Base-by-base conservation (phyloP, 2,113 vertebrate genomes). In the Xyrauchen texanus region DNA sequence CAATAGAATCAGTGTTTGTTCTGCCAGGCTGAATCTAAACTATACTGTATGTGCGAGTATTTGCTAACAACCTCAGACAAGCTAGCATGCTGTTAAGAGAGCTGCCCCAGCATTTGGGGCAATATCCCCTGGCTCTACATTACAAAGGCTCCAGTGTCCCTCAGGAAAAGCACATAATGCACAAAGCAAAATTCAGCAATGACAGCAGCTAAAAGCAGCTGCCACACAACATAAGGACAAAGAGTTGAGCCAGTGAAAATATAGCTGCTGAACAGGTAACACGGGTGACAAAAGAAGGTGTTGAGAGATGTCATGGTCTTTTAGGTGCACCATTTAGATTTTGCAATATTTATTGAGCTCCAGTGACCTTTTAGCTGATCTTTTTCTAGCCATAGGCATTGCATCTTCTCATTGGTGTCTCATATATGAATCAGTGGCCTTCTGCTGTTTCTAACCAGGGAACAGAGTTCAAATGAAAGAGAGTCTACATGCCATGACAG, bases 341-440 rank as follows among this genome's bases (percentile, higher is more conserved):
- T 65, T 60, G 51, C n/a, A 16, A 68, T 82, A 82, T 69, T 70
- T 85, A 79, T 77, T 71, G 68, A 74, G 62, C n/a, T 44, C 53
- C 44, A 8, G 4, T 80, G 78, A 15, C 64, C 69, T 73, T 67
- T 73, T 42, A 60, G 70, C 55, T 0, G 71, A 57, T 57, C 52
- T 73, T 73, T 67, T 66, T 62, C 58, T 44, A 72, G 77, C 60
- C 45, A 12, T 64, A 9, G 69, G 44, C 76, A n/a, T 71, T 7
- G 10, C 55, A 65, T 45, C 16, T 42, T 60, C 68, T 58, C 61
- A 49, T 12, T 49, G 7, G 66, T 51, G 70, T 72, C 51, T 77
- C 68, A 64, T 68, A 77, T 75, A 80, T 75, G 62, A 77, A 84
- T 81, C 81, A 82, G 70, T 42, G 52, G 62, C 46, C 61, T 70